Percentiles rank a stretch among this genome's conserved stretches.
Evolutionary conservation across 2,797 vertebrate species (phyloP).

Genomic region (Poeciliopsis presidionis): DNA sequence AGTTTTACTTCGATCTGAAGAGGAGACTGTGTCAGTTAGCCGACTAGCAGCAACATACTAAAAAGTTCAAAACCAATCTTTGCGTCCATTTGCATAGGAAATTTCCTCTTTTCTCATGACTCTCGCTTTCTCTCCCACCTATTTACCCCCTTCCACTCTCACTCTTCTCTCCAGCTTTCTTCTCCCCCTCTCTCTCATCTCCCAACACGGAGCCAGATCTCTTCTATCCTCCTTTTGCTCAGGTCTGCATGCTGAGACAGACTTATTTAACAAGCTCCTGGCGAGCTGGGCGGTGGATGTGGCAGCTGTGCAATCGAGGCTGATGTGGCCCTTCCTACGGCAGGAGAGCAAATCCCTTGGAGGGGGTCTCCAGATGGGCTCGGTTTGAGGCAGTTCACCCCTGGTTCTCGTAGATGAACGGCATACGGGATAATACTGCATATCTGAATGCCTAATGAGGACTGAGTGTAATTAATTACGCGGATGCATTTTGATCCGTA

Average conservation of each 20-base stretch:
- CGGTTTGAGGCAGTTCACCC: constrained; percentile 73
- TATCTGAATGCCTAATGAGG: constrained; percentile 74
- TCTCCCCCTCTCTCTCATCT: constrained; percentile 56
- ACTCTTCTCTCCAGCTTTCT: constrained; percentile 65
- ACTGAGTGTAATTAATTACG: constrained; percentile 69
- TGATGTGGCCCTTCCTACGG: constrained; percentile 63
- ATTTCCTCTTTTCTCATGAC: constrained; percentile 46
- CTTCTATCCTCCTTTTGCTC: constrained; percentile 66
- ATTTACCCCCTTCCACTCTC: constrained; percentile 56
- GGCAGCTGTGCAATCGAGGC: constrained; percentile 70
- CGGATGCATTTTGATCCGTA: constrained; percentile 50
- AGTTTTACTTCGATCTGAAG: constrained; percentile 22
- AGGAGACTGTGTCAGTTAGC: constrained; percentile 29
- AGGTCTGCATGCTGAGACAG: constrained; percentile 59
- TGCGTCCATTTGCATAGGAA: constrained; percentile 61
- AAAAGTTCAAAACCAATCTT: constrained; percentile 48
- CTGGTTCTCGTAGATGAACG: constrained; percentile 61
- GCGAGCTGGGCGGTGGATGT: constrained; percentile 62
- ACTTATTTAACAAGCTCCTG: constrained; percentile 75
- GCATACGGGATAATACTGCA: constrained; percentile 65
- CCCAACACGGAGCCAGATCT: constrained; percentile 56
- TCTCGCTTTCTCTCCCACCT: constrained; percentile 40
- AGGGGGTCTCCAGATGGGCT: constrained; percentile 79
- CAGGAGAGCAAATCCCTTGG: constrained; percentile 74
- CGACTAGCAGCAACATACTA: constrained; percentile 58